These are phyloP conservation scores for Clamator glandarius DNA, from an alignment of 2,797 vertebrate species.

Conservation along the genomic window DNA sequence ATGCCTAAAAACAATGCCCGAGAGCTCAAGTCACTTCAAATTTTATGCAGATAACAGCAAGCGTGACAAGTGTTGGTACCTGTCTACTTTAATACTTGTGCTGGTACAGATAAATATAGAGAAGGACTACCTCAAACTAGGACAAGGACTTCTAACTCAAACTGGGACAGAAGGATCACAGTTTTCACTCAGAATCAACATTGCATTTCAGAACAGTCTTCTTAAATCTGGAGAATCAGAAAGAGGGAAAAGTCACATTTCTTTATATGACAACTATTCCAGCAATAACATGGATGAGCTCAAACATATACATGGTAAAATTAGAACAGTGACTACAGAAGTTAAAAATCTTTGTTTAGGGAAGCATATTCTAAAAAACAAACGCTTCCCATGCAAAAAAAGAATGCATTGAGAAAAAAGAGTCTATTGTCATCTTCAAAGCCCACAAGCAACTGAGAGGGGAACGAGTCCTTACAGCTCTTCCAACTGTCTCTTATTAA, in stretches of 20 bases:
- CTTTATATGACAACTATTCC: not conserved
- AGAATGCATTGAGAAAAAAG: not conserved
- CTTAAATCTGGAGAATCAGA: not conserved
- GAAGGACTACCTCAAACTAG: constrained; percentile 36
- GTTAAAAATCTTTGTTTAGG: not conserved
- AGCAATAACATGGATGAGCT: not conserved
- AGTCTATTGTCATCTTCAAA: constrained; percentile 23
- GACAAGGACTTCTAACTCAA: constrained; percentile 51
- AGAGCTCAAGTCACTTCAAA: constrained; percentile 7
- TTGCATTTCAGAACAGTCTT: not conserved
- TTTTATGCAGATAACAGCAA: not conserved
- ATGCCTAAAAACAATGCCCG: not conserved
- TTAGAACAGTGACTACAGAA: not conserved
- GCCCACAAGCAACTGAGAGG: constrained; percentile 8
- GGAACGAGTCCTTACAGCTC: not conserved
- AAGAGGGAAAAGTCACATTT: not conserved
- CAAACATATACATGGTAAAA: not conserved
- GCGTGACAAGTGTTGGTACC: constrained; percentile 20
- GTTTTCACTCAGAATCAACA: not conserved
- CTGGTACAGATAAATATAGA: constrained; percentile 1
- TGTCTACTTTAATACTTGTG: constrained; percentile 30
- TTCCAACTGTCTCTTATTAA: constrained; percentile 4
- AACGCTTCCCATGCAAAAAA: not conserved
- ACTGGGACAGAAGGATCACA: constrained; percentile 7
- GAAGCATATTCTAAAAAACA: not conserved